Percentiles rank a stretch among this genome's conserved stretches.
Evolutionary conservation across 1,140 invertebrate genomes (phyloP).

Genomic region (Gyrodactylus bullatarudis): DNA sequence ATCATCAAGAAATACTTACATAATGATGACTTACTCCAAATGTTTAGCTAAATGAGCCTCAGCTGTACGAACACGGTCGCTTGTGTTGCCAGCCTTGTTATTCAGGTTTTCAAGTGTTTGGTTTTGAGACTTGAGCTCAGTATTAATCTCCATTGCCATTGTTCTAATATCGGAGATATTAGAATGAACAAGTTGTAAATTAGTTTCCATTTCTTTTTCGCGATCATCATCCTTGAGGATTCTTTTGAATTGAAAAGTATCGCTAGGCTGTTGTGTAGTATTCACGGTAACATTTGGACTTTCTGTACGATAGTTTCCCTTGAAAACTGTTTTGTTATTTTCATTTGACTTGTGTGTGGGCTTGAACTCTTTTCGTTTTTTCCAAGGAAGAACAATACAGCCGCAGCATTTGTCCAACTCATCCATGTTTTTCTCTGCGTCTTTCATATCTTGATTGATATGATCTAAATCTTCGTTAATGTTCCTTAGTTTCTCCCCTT

Average conservation of each 20-base stretch:
- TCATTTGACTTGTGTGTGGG: no score
- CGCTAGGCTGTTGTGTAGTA: not conserved
- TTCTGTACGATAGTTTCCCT: not conserved
- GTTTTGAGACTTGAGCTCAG: not conserved
- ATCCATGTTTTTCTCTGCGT: not conserved
- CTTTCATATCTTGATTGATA: not conserved
- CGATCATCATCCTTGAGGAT: not conserved
- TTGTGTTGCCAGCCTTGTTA: not conserved
- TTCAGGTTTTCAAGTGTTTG: not conserved
- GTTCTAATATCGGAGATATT: not conserved
- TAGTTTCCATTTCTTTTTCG: not conserved
- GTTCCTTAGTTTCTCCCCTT: not conserved
- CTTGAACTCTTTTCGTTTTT: not conserved
- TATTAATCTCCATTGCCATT: not conserved
- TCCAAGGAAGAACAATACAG: not conserved
- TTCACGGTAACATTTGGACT: not conserved
- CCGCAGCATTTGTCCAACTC: not conserved
- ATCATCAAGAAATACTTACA: not conserved
- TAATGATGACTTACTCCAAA: not conserved
- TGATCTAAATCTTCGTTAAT: not conserved
- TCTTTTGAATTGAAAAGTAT: not conserved
- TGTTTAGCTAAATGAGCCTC: not conserved
- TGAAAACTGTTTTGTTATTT: not conserved
- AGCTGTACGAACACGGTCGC: not conserved
- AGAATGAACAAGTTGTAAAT: not conserved